A percentile compares a stretch with the other conserved stretches of the same genome.
Evolutionary conservation across 2,888 invertebrate genomes (phyloP).

Genomic region (Pachliopta kotzebuea): DNA sequence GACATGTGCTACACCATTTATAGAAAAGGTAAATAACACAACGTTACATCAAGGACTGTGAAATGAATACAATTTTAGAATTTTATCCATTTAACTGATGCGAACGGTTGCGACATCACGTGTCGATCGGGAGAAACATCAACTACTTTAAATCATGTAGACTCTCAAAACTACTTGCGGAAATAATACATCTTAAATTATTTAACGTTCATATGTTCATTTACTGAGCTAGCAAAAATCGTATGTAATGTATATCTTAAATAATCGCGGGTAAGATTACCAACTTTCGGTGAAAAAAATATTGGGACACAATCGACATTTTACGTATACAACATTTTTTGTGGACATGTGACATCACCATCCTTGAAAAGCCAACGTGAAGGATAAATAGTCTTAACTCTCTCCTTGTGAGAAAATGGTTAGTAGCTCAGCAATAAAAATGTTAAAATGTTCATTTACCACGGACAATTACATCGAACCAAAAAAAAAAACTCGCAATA

Average conservation of each 20-base stretch:
- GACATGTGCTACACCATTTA: background rate
- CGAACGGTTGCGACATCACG: constrained; percentile 51
- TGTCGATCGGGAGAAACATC: constrained; percentile 34
- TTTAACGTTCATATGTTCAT: constrained; percentile 6
- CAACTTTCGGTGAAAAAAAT: no score
- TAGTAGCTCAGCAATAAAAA: no score
- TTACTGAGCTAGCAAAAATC: no score
- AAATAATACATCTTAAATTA: constrained; percentile 3
- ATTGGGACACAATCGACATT: no score
- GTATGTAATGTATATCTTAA: no score
- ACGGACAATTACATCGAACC: background rate
- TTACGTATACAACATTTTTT: no score
- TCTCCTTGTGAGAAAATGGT: no score
- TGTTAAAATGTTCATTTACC: no score
- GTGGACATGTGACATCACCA: no score
- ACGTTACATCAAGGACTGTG: constrained; percentile 32
- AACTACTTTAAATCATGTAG: constrained; percentile 21
- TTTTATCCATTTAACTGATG: constrained; percentile 60
- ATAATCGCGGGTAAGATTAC: no score
- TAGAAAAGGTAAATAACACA: constrained; percentile 28
- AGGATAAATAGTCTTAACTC: no score
- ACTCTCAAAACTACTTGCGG: constrained; percentile 1
- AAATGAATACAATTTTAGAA: constrained; percentile 37
- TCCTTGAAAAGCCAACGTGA: no score
- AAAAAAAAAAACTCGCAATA: constrained; percentile 30